These are phyloP conservation scores for Craniophora ligustri DNA, from an alignment of 2,888 invertebrate genomes.

Conservation along the genomic window DNA sequence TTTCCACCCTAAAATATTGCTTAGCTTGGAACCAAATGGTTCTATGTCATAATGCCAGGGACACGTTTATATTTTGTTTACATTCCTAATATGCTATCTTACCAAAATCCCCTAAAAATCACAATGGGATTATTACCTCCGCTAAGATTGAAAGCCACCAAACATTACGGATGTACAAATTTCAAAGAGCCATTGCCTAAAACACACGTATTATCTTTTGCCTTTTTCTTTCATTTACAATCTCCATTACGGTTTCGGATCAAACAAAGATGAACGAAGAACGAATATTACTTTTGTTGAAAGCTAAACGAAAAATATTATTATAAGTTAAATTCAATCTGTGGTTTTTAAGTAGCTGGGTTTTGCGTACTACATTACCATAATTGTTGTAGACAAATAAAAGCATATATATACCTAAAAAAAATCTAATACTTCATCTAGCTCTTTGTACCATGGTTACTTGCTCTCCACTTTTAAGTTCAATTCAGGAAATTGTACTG, in stretches of 20 bases:
- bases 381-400: conserved; percentile 28
- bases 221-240: conserved; percentile 43
- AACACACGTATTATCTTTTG: conserved; percentile 28
- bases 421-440: too few species aligned
- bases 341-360: conserved; percentile 1
- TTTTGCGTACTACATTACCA: conserved; percentile 1
- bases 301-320: conserved; percentile 53
- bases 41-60: too few species aligned
- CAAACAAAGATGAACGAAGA: conserved; percentile 52
- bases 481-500: too few species aligned
- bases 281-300: conserved; percentile 53
- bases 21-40: too few species aligned
- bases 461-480: too few species aligned
- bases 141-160: conserved; percentile 29
- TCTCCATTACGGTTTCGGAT: conserved; percentile 45
- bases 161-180: conserved; percentile 22
- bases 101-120: background rate
- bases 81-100: too few species aligned
- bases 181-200: conserved; percentile 29
- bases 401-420: too few species aligned
- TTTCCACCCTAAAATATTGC: too few species aligned
- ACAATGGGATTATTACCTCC: conserved; percentile 15
- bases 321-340: conserved; percentile 47
- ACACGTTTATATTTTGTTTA: too few species aligned
- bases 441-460: too few species aligned